phyloP scores from a whole-genome alignment of 1,140 invertebrate genomes.

The Hylaeus volcanicus region DNA sequence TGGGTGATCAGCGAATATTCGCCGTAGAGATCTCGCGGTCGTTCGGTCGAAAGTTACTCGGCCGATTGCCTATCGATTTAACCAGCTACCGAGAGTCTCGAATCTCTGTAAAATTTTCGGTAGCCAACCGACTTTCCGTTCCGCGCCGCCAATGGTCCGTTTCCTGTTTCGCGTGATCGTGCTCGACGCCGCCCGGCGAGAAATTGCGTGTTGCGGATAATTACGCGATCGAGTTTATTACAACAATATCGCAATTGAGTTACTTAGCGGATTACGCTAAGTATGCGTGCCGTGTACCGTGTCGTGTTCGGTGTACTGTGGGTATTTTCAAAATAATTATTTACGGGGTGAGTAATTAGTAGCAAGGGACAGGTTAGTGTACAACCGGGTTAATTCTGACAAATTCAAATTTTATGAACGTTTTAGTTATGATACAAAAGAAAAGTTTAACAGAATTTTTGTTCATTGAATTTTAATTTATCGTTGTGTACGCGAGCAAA shows the following conservation, averaged over 20 bases:
- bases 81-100: background rate
- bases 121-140: background rate
- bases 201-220: slow-evolving; percentile 24
- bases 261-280: background rate
- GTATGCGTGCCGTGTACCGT: background rate
- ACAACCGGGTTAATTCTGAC: too few species aligned
- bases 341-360: background rate
- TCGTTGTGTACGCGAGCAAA: too few species aligned
- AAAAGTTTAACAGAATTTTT: too few species aligned
- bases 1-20: slow-evolving; percentile 24
- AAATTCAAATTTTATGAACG: too few species aligned
- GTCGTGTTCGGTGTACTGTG: background rate
- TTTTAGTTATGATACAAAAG: too few species aligned
- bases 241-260: slow-evolving; percentile 18
- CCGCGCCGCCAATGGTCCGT: background rate
- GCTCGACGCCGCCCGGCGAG: background rate
- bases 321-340: background rate
- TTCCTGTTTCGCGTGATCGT: slow-evolving; percentile 22
- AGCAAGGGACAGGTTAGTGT: too few species aligned
- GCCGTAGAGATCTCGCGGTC: slow-evolving; percentile 13
- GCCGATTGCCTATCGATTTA: slow-evolving; percentile 19
- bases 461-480: too few species aligned
- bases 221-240: slow-evolving; percentile 7
- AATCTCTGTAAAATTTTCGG: slow-evolving; percentile 8
- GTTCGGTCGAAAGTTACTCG: slow-evolving; percentile 15